Base-by-base conservation (phyloP, 2,888 invertebrate genomes). In the Megalurothrips usitatus region DNA sequence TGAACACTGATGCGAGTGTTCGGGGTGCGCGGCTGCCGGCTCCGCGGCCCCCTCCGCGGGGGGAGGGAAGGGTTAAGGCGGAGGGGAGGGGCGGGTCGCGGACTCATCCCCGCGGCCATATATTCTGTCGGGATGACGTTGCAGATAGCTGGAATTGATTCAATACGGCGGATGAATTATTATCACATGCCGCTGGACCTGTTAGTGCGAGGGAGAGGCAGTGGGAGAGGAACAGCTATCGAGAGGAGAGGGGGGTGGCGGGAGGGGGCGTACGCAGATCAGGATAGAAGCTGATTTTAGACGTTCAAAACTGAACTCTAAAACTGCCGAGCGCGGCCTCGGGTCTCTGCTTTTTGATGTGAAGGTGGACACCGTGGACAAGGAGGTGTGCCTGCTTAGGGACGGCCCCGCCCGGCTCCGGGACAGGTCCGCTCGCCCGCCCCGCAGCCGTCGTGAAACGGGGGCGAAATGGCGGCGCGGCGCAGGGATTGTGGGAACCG, bases 151-250 rank as follows among this genome's bases (percentile, higher is more conserved):
- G 68, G 68, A 26, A 75, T 75, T 75, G 68, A 75, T 75, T 75
- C 68, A 75, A 75, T 75, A 75, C 68, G 68, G 68, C 68, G 12
- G 58, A 75, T 75, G 68, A 75, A 75, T 75, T 75, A 75, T 75
- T 75, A 75, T 23, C 68, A 26, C 23, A 17, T 17, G 58, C 58
- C 14, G 11, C 34, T 43, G 58, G 58, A 58, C 58, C 58, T 58
- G 58, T 58, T 58, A 58, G 58, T 12, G 58, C 58, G 14, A 58
- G 58, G 6, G 34, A 43, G 34, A 43, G 34, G 6, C 3, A 43
- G 34, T 4, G 34, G 6, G 34, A 43, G 34, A 43, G 34, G 6
- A 6, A 43, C 3, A 43, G 34, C 2, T 2, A 43, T 2, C 2
- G 34, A 43, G 34, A 43, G 34, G 34, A 43, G 34, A 43, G 34